These are phyloP conservation scores for Eurois occulta DNA, from an alignment of 2,888 invertebrate genomes.

Conservation along the genomic window DNA sequence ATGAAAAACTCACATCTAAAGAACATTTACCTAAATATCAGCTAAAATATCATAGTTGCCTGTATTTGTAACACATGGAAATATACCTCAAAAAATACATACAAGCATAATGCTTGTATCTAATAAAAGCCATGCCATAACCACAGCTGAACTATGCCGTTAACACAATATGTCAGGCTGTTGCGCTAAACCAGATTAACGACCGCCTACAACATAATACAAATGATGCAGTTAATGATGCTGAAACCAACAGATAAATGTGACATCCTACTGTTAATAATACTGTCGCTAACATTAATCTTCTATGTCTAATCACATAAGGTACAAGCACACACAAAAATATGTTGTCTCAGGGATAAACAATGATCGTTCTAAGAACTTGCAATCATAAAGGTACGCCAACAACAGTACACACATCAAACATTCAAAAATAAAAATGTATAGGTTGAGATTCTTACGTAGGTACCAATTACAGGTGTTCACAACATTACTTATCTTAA, in stretches of 20 bases:
- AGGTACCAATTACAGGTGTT: no score
- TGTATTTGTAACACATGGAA: not conserved
- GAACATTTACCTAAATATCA: not conserved
- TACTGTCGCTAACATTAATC: not conserved
- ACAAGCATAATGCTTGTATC: not conserved
- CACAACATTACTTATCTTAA: no score
- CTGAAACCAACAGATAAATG: constrained; percentile 45
- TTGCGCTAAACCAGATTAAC: constrained; percentile 37
- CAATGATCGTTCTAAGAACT: no score
- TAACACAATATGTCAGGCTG: constrained; percentile 34
- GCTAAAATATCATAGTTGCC: not conserved
- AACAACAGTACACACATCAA: no score
- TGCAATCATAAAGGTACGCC: no score
- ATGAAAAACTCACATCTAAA: not conserved
- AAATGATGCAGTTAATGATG: constrained; percentile 29
- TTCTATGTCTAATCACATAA: not conserved
- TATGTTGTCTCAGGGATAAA: not conserved
- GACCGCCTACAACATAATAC: constrained; percentile 25
- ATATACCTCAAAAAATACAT: not conserved
- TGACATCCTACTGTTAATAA: constrained; percentile 4
- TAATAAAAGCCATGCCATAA: not conserved
- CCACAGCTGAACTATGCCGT: constrained; percentile 1
- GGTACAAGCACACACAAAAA: not conserved
- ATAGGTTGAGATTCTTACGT: no score
- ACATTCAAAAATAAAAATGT: no score